Evolutionary conservation across 2,113 vertebrate species (phyloP).

Genomic region (Haemorhous mexicanus): DNA sequence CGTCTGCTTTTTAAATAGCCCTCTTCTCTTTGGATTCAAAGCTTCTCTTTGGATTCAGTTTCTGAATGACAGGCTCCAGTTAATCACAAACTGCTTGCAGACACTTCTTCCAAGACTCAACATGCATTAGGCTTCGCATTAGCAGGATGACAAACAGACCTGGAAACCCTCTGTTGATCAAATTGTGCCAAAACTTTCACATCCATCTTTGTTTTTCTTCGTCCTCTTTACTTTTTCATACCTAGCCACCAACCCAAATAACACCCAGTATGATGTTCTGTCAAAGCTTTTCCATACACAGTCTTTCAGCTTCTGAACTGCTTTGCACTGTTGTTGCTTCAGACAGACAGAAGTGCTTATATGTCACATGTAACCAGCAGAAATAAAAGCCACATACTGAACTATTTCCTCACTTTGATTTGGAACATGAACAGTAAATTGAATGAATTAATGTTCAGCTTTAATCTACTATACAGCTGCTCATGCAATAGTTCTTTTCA

Average conservation of each 20-base stretch:
- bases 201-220: neutral
- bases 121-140: neutral
- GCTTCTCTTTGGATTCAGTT: neutral
- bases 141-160: neutral
- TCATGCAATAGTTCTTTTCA: neutral
- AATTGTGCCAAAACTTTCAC: neutral
- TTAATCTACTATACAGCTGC: neutral
- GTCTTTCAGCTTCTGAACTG: neutral
- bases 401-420: neutral
- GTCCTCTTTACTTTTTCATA: neutral
- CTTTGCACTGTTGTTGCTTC: neutral
- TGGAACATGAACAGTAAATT: neutral
- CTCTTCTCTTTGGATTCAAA: neutral
- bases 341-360: neutral
- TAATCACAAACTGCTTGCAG: neutral
- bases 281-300: neutral
- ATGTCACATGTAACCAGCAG: neutral
- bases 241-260: neutral
- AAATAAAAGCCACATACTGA: neutral
- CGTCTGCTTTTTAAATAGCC: neutral
- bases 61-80: neutral
- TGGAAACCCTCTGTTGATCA: neutral
- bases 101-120: neutral
- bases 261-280: neutral
- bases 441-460: neutral